These are phyloP conservation scores for Hypothenemus hampei DNA, from an alignment of 1,140 invertebrate species.

Conservation along the genomic window DNA sequence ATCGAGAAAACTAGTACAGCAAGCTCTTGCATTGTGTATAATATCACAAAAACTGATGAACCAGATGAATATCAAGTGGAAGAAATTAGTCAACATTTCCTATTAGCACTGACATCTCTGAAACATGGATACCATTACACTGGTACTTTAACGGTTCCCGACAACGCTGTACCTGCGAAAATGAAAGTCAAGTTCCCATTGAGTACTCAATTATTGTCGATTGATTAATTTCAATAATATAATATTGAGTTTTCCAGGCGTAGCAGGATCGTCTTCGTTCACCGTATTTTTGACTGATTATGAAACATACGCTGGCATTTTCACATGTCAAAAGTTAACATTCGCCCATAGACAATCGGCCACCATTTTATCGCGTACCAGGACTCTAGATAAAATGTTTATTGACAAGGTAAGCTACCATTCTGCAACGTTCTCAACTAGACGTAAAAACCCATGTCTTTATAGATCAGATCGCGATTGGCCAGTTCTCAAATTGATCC, in stretches of 20 bases:
- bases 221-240: not conserved
- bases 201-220: slow-evolving; percentile 70
- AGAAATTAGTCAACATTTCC: slow-evolving; percentile 69
- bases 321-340: slow-evolving; percentile 71
- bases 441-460: not conserved
- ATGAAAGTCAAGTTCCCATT: slow-evolving; percentile 74
- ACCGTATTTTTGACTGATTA: slow-evolving; percentile 73
- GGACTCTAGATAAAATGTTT: slow-evolving; percentile 61
- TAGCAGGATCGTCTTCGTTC: slow-evolving; percentile 69
- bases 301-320: slow-evolving; percentile 66
- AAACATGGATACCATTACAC: slow-evolving; percentile 74
- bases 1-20: slow-evolving; percentile 78
- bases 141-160: slow-evolving; percentile 61
- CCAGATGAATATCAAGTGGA: slow-evolving; percentile 63
- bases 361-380: slow-evolving; percentile 68
- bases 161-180: slow-evolving; percentile 59
- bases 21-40: slow-evolving; percentile 72
- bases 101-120: slow-evolving; percentile 60
- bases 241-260: slow-evolving; percentile 47
- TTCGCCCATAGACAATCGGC: slow-evolving; percentile 71
- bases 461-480: slow-evolving; percentile 58
- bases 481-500: slow-evolving; percentile 62
- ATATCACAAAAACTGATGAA: slow-evolving; percentile 65
- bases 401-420: slow-evolving; percentile 57
- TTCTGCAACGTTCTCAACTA: slow-evolving; percentile 1